Base-by-base conservation (phyloP, 2,113 vertebrate genomes). In the Burhinus bistriatus region DNA sequence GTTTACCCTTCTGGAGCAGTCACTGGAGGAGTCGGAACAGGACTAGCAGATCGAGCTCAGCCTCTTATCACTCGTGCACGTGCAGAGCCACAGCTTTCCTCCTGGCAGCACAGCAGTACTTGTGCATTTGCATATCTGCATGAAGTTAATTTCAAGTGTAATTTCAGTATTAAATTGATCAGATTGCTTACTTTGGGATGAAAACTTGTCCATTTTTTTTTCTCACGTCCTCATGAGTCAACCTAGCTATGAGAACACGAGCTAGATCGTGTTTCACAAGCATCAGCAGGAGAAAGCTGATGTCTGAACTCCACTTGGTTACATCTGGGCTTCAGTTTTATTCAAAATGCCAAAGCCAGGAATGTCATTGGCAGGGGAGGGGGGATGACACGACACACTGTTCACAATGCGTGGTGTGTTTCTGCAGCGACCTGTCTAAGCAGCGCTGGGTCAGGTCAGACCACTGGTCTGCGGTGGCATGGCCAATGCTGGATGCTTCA, bases 401-500 rank as follows among this genome's bases (percentile, higher is more conserved):
- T 26, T 90, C 45, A 5, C 12, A 42, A 7, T 7, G 11, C 9
- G 2, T 5, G 12, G 4, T 61, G 32, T 12, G 18, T 51, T 80
- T 86, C 78, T 90, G 42, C 70, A 89, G 36, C 1, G 6, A 38
- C 18, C 40, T 68, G 38, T 49, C 25, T 40, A 15, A 80, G 30
- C 16, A 22, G 34, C 0, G 1, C 26, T n/a, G 18, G 55, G 13
- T 38, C 66, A 44, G 65, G 34, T 42, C 34, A 57, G 27, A 42
- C 34, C 0, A 0, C 27, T 71, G 57, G 14, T 68, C 54, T 66
- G 29, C 2, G 2, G 36, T 7, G 12, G 4, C 4, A 1, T 23
- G 45, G 36, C 32, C 51, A 36, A 15, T 2, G 4, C 30, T 32
- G 42, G 27, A 8, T 58, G 27, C 45, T 75, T n/a, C 51, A 30